A percentile compares a stretch with the other conserved stretches of the same genome.
Evolutionary conservation across 1,140 invertebrate genomes (phyloP).

Genomic region (Drosophila kikkawai): DNA sequence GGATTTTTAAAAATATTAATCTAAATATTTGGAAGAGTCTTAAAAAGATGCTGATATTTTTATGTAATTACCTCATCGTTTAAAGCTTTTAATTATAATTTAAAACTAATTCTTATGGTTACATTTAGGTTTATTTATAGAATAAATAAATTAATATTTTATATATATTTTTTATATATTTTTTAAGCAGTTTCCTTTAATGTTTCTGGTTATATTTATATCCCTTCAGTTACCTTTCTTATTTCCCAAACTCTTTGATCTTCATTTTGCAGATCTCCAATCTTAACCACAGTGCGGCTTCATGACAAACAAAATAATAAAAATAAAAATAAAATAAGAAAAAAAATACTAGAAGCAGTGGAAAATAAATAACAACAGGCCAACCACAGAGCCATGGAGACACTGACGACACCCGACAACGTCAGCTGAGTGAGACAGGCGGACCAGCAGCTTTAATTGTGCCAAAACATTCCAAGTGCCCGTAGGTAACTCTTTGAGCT

Average conservation of each 20-base stretch:
- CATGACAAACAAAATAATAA: constrained; percentile 8
- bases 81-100: background rate
- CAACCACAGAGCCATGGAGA: constrained; percentile 36
- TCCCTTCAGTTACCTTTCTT: background rate
- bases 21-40: no score
- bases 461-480: constrained; percentile 76
- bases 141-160: background rate
- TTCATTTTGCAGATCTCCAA: background rate
- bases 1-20: background rate
- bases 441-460: constrained; percentile 76
- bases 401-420: constrained; percentile 52
- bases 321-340: background rate
- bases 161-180: no score
- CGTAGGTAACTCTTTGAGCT: constrained; percentile 68
- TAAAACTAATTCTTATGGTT: background rate
- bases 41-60: background rate
- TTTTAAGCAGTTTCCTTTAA: background rate
- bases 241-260: constrained; percentile 15
- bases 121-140: background rate
- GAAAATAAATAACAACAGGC: constrained; percentile 37
- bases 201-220: background rate
- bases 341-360: constrained; percentile 4
- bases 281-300: constrained; percentile 29
- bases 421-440: constrained; percentile 64
- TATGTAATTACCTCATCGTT: no score